Percentiles rank a stretch among this genome's conserved stretches.
phyloP scores from a whole-genome alignment of 2,797 vertebrate species.

The Muscicapa comitata region DNA sequence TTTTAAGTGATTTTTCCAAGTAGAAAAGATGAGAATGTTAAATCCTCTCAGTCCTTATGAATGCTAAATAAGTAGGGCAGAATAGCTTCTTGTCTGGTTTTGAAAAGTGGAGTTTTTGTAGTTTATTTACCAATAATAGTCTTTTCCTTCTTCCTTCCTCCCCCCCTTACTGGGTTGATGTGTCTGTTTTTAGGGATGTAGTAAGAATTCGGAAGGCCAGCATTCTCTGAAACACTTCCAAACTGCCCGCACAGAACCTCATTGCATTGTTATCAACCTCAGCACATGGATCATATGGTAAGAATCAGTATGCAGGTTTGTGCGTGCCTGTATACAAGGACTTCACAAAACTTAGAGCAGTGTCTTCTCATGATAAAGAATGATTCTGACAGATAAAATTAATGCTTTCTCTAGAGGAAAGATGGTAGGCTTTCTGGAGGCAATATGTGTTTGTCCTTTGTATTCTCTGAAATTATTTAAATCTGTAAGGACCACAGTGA shows the following conservation, averaged over 20 bases:
- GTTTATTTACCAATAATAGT: background rate
- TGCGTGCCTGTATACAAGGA: background rate
- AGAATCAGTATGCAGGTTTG: slow-evolving; percentile 30
- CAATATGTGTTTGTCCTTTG: background rate
- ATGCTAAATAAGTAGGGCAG: background rate
- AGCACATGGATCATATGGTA: slow-evolving; percentile 95
- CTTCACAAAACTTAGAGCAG: background rate
- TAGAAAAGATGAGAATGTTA: background rate
- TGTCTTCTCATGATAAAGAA: background rate
- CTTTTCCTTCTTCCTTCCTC: background rate
- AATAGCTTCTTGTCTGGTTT: background rate
- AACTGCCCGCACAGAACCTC: slow-evolving; percentile 80
- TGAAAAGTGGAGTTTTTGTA: background rate
- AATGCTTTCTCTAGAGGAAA: background rate
- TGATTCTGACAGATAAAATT: background rate
- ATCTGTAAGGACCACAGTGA: background rate
- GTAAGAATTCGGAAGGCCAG: slow-evolving; percentile 86
- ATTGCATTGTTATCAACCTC: slow-evolving; percentile 91
- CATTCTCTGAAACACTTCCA: slow-evolving; percentile 91
- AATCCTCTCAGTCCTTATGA: background rate
- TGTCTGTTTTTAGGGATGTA: slow-evolving; percentile 81
- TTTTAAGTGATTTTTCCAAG: background rate
- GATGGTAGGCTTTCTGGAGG: background rate
- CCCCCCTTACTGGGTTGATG: background rate
- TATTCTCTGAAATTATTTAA: background rate